Evolutionary conservation across 2,797 vertebrate genomes (phyloP), one percentile per base, ranked within the genome.

Genomic region (Crenichthys baileyi): DNA sequence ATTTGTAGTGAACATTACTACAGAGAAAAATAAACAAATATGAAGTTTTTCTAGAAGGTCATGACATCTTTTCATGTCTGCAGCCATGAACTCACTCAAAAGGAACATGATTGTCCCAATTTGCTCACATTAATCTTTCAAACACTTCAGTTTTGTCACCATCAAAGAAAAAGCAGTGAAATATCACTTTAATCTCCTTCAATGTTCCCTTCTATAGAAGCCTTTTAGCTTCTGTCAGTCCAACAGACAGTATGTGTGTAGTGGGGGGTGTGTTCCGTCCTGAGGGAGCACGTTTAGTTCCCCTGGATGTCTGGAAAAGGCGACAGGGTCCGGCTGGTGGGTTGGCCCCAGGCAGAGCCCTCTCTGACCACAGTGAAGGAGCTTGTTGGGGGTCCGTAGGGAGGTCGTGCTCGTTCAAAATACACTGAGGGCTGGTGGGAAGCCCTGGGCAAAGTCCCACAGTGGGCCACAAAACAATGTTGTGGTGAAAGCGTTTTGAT

Each of bases 391-490:
- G 61, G 88, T 86, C 92, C 80, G 44, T 84, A 65, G 86, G 91
- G 90, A 88, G 83, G 81, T 77, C 67, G 12, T 84, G 88, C 88
- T 92, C 88, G 73, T 84, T 90, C 82, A 89, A 76, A 67, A 51
- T 87, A 93, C 91, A 91, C 58, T 18, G 72, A 85, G 72, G 89
- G 90, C 92, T 72, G 9, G 76, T 88, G 85, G 91, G 91, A 78
- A 79, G 94, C 95, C 90, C 56, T 15, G 9, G 94, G 94, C 94
- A 81, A 90, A 80, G 92, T 90, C 93, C 91, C 92, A 85, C 76
- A 79, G 75, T 20, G 48, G 90, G 81, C 92, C 90, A 80, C 90
- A 88, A 89, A 94, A 92, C 92, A 87, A 83, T 88, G 85, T 88
- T 88, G 90, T 82, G 85, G 90, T 88, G 80, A 83, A 81, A 81